Evolutionary conservation across 2,888 invertebrate genomes (phyloP).

Genomic region (Exephanes ischioxanthus): DNA sequence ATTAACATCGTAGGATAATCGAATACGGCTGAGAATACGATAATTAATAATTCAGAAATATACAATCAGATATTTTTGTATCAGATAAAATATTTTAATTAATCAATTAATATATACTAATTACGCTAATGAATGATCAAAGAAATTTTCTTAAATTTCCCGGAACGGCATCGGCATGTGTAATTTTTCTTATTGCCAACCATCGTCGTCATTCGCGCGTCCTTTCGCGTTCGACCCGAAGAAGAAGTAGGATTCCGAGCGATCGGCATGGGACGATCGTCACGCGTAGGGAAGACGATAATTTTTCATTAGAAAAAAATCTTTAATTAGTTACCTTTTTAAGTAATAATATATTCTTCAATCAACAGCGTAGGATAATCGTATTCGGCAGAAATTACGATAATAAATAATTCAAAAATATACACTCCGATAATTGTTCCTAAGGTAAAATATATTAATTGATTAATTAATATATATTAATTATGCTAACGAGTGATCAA

Average conservation of each 20-base stretch:
- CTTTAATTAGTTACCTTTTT: too few relatives aligned
- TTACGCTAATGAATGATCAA: not conserved
- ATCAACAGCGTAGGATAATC: too few relatives aligned
- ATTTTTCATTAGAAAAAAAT: too few relatives aligned
- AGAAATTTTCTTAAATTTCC: not conserved
- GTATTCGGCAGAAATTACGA: not conserved
- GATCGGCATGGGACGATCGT: not conserved
- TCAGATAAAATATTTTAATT: too few relatives aligned
- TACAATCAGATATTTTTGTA: not conserved
- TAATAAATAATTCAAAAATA: not conserved
- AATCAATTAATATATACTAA: not conserved
- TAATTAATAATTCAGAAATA: not conserved
- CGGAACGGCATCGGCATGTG: not conserved
- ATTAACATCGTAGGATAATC: too few relatives aligned
- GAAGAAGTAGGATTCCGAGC: constrained; percentile 1
- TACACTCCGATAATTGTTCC: not conserved
- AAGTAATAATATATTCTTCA: too few relatives aligned
- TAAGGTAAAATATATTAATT: too few relatives aligned
- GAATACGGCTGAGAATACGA: not conserved
- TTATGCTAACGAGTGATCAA: too few relatives aligned
- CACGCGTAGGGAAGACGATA: not conserved
- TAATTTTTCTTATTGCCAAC: not conserved
- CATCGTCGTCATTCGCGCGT: constrained; percentile 12
- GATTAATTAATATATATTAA: not conserved
- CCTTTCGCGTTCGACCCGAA: not conserved